Conservation (phyloP, 1,140 invertebrate species). For the Philotrypesis tridentata region DNA sequence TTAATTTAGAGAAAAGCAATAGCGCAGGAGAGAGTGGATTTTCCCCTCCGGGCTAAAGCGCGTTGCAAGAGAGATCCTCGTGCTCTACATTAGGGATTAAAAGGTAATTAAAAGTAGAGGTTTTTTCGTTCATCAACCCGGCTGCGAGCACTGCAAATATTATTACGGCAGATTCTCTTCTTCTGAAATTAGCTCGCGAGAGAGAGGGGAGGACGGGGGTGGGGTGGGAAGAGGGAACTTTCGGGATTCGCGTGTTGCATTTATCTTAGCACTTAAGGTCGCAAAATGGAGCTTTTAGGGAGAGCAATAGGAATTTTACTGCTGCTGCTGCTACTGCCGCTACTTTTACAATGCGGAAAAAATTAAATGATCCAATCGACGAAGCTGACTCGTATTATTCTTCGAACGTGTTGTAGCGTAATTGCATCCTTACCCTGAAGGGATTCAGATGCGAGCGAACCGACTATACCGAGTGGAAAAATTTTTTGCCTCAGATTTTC, state of each 20-base stretch:
- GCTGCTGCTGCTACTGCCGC: background rate
- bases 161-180: constrained; percentile 24
- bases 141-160: constrained; percentile 17
- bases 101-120: constrained; percentile 10
- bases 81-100: constrained; percentile 21
- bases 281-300: background rate
- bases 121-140: background rate
- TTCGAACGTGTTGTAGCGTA: background rate
- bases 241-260: background rate
- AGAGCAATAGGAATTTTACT: background rate
- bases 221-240: background rate
- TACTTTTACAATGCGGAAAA: background rate
- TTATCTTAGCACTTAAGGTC: constrained; percentile 19
- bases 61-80: background rate
- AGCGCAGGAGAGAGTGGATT: background rate
- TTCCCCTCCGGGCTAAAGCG: too few relatives aligned
- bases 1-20: background rate
- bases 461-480: background rate
- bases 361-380: constrained; percentile 28
- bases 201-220: background rate
- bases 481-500: background rate
- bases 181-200: constrained; percentile 20
- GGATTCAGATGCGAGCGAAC: background rate
- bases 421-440: background rate
- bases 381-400: background rate